A percentile compares a stretch with the other conserved stretches of the same genome.
phyloP scores from a whole-genome alignment of 2,113 vertebrate species.

The Triplophysa siluroides region DNA sequence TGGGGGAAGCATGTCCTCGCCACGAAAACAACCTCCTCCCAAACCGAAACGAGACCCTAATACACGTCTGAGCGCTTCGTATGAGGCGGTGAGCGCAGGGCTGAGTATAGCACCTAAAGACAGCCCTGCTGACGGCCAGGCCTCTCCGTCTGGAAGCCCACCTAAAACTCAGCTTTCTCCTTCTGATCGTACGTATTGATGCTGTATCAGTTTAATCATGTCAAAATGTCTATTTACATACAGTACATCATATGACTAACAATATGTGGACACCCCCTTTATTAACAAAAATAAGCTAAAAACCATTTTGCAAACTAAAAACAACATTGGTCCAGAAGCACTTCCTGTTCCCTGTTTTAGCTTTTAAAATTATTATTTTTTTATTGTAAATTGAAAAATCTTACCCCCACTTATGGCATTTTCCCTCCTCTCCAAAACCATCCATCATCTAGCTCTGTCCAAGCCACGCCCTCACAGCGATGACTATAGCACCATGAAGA shows the following conservation, averaged over 20 bases:
- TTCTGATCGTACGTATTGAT: constrained; percentile 67
- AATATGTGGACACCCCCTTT: not conserved
- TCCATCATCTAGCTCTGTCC: constrained; percentile 71
- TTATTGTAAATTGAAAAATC: too few relatives aligned
- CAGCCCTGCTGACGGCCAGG: constrained; percentile 79
- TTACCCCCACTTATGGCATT: not conserved
- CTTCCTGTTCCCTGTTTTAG: too few relatives aligned
- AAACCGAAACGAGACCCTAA: constrained; percentile 97
- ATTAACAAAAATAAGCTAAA: not conserved
- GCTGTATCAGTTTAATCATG: not conserved
- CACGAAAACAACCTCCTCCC: constrained; percentile 95
- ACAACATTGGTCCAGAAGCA: too few relatives aligned
- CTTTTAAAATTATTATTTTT: too few relatives aligned
- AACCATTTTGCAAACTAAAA: too few relatives aligned
- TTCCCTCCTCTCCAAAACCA: not conserved
- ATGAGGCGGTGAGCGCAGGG: constrained; percentile 92
- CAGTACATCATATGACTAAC: not conserved
- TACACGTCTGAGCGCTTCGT: constrained; percentile 93
- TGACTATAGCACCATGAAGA: constrained; percentile 95
- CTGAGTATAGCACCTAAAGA: constrained; percentile 85
- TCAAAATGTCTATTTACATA: not conserved
- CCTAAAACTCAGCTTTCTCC: constrained; percentile 74
- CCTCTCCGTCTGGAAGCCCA: constrained; percentile 72
- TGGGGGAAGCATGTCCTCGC: constrained; percentile 78
- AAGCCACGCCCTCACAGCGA: constrained; percentile 95